Evolutionary conservation across 2,888 invertebrate species (phyloP).

Genomic region (Margaritifera margaritifera): DNA sequence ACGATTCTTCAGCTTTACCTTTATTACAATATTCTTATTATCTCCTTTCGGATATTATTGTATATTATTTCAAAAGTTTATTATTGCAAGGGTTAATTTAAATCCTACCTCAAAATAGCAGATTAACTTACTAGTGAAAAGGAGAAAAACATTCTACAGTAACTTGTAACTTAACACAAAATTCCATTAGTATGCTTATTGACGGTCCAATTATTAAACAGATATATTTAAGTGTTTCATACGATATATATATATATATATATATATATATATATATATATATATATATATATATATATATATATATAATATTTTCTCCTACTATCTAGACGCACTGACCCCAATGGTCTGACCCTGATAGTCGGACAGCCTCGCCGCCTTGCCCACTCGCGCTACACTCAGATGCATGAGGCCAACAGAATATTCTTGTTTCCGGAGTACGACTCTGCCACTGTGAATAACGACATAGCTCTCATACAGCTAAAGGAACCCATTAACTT

Average conservation of each 20-base stretch:
- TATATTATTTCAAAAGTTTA: too few relatives aligned
- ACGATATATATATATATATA: not conserved
- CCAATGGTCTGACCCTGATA: constrained; percentile 36
- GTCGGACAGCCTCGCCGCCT: constrained; percentile 56
- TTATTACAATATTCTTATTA: too few relatives aligned
- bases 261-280: constrained; percentile 4
- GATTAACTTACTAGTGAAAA: too few relatives aligned
- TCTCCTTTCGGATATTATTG: too few relatives aligned
- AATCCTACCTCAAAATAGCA: too few relatives aligned
- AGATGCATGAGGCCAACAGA: constrained; percentile 43
- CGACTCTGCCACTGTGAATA: constrained; percentile 47
- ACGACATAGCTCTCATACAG: constrained; percentile 61
- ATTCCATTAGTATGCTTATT: too few relatives aligned
- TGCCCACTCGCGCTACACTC: constrained; percentile 51
- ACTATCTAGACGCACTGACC: constrained; percentile 24
- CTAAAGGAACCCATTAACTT: constrained; percentile 50
- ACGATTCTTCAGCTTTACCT: too few relatives aligned
- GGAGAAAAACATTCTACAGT: too few relatives aligned
- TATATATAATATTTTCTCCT: not conserved
- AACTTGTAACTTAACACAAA: too few relatives aligned
- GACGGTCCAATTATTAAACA: too few relatives aligned
- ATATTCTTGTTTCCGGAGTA: constrained; percentile 47
- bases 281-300: not conserved
- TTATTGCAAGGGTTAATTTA: too few relatives aligned
- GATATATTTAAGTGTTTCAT: not conserved